Evolutionary conservation across 2,113 vertebrate genomes (phyloP).

Genomic region (Pagrus major): DNA sequence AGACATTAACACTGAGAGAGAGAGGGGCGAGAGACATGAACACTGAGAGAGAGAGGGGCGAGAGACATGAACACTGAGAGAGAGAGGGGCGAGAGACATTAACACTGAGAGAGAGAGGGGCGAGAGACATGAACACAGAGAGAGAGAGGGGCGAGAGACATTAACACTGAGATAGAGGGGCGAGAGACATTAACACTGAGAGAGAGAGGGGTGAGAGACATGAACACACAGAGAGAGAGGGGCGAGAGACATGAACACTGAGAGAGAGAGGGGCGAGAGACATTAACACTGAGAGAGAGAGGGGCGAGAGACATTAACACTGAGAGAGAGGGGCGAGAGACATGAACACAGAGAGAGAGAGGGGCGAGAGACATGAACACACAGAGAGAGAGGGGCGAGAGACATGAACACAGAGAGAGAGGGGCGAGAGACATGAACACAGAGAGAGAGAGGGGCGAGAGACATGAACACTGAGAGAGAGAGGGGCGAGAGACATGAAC

Average conservation of each 20-base stretch:
- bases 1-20: too few species aligned
- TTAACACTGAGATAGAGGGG: neutral
- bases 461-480: too few species aligned
- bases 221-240: neutral
- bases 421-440: too few species aligned
- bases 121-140: neutral
- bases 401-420: too few species aligned
- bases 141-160: neutral
- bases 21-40: neutral
- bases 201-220: slow-evolving; percentile 5
- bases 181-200: neutral
- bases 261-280: neutral
- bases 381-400: too few species aligned
- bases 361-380: too few species aligned
- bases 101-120: neutral
- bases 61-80: neutral
- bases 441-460: too few species aligned
- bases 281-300: neutral
- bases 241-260: neutral
- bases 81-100: neutral
- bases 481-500: too few species aligned
- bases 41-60: neutral
- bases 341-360: too few species aligned
- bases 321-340: neutral
- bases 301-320: neutral